Evolutionary conservation across 2,888 invertebrate genomes (phyloP), one percentile per base, ranked within the genome.

Genomic region (Yponomeuta cagnagella): DNA sequence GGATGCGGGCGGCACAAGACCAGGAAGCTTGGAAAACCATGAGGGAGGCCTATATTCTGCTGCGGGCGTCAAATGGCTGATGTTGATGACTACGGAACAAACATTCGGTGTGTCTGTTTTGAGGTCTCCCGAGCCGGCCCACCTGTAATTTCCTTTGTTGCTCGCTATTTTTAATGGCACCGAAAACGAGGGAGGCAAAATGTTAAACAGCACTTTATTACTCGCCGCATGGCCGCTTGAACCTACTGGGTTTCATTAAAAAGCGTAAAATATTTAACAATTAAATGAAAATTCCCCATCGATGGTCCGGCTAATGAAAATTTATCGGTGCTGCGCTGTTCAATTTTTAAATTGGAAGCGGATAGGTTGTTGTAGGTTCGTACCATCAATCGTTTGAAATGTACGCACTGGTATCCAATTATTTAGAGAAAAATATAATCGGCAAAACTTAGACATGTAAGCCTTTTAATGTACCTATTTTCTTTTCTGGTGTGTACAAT

Each of bases 261-360:
- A 58, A 58, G 15, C 52, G 52, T 58, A 15, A 58, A 58, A 58
- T 58, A 58, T 58, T 58, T 58, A 15, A 58, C 52, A 58, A 58
- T 58, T 58, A 58, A 58, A 58, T 52, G 52, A 58, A 58, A 58
- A 58, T 58, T 58, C 52, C 52, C 52, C 15, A 58, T 58, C 52
- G 52, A 58, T 58, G 52, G 52, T 58, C 15, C 15, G 52, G 52
- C 52, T 58, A 15, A 58, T 58, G 52, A 15, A 15, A 58, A 58
- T 58, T 15, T 58, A 58, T 58, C 4, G 15, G 4, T 8, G 52
- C 15, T 58, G 15, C 15, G 15, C 43, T 12, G 52, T 58, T 58
- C 3, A 4, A 58, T 58, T 58, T 58, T 58, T 2, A 58, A 58
- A 58, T 15, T 15, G 52, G 52, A 15, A 5, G 15, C 43, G 9